Conservation (phyloP, 2,113 vertebrate genomes). For the Neomonachus schauinslandi region DNA sequence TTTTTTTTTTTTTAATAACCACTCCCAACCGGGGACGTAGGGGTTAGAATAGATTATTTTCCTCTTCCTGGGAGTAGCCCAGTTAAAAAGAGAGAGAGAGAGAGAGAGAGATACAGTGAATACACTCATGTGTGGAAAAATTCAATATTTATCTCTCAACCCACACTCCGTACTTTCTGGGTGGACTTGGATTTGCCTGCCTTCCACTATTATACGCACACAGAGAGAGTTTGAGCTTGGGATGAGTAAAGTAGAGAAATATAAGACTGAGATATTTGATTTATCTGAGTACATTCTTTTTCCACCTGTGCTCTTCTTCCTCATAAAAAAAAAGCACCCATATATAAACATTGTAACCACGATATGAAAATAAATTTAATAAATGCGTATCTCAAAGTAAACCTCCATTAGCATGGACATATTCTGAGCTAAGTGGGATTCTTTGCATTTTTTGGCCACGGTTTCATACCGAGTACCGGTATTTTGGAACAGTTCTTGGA, state of each 20-base stretch:
- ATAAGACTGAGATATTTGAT: not conserved
- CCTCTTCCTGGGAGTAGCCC: not conserved
- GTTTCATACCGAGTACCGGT: conserved; percentile 12
- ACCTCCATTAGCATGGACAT: not conserved
- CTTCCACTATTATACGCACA: not conserved
- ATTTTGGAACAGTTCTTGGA: conserved; percentile 48
- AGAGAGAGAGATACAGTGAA: not conserved
- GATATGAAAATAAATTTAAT: conserved; percentile 47
- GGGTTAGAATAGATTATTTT: not conserved
- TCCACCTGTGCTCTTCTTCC: not conserved
- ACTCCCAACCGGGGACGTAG: not conserved
- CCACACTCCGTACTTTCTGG: not conserved
- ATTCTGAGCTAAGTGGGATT: conserved; percentile 34
- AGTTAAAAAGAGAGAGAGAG: not conserved
- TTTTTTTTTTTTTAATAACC: not conserved
- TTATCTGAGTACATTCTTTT: not conserved
- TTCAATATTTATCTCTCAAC: not conserved
- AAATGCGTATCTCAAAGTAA: not conserved
- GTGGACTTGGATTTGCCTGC: not conserved
- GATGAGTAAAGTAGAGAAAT: not conserved
- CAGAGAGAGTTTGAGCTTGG: not conserved
- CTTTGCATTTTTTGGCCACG: conserved; percentile 25
- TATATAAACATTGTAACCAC: not conserved
- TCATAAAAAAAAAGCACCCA: not conserved
- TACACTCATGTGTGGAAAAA: not conserved